Base-by-base conservation (phyloP, 92 coral and sea anemone genomes). In the Paragorgia papillata region DNA sequence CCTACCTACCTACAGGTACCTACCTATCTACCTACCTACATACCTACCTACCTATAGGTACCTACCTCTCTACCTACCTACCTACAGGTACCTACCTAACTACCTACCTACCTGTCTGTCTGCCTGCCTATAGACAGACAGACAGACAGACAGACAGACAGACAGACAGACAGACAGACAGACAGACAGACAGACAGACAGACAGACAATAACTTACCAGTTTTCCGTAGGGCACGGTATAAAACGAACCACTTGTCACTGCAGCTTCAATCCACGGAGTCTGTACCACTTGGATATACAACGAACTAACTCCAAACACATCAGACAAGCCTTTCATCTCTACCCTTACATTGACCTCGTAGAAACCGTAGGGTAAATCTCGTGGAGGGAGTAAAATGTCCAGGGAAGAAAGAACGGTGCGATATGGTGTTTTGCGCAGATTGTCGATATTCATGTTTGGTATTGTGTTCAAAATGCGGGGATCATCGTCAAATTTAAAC, bases 291-390 rank as follows among this genome's bases (percentile, higher is more conserved):
- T 62, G 68, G 68, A 62, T 62, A 19, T 62, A 62, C 34, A 62
- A 9, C 21, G 44, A 31, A 34, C 31, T 41, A 62, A 1, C 20
- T 27, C 40, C 68, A 62, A 62, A 62, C 9, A 62, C 68, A 31
- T 62, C 68, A 30, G 68, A 41, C n/a, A 62, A 62, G 13, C 41
- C 68, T 14, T 30, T 62, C 68, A 62, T 62, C n/a, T 62, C 68
- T 1, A 62, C 68, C 48, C 68, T 39, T 13, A 25, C 43, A 62
- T 41, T 27, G 9, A 62, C 31, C 68, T 62, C 68, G 48, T 62
- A 62, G 68, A 62, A 62, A 25, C 68, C 68, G 33, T 62, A 62
- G 8, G 41, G 44, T 62, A 62, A 62, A 15, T 62, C 68, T 31
- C 26, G 15, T 33, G 40, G 40, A 41, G 68, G 68, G 9, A 62